Percentiles rank a stretch among this genome's conserved stretches.
phyloP scores from a whole-genome alignment of 2,888 invertebrate genomes.

The Lacanobia wlatinum region DNA sequence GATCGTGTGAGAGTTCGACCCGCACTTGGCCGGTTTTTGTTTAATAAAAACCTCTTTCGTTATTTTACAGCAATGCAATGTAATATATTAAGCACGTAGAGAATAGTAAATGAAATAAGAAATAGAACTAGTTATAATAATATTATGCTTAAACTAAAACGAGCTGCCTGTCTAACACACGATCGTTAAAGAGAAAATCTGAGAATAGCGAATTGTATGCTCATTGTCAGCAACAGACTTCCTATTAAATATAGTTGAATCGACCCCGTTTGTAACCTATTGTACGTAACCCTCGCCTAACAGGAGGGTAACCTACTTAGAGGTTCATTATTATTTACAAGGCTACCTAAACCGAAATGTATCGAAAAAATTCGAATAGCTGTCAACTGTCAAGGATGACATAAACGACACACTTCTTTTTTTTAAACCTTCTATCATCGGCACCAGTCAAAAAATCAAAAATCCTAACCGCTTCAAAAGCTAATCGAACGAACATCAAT shows the following conservation, averaged over 20 bases:
- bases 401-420: conserved; percentile 13
- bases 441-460: conserved; percentile 48
- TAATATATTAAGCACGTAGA: neutral
- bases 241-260: conserved; percentile 47
- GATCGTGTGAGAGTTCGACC: too few species aligned
- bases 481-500: conserved; percentile 70
- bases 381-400: conserved; percentile 3
- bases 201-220: conserved; percentile 32
- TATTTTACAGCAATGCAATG: neutral
- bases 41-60: neutral
- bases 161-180: conserved; percentile 14
- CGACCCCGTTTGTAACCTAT: conserved; percentile 39
- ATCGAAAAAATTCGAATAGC: neutral
- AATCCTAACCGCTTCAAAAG: conserved; percentile 46
- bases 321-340: conserved; percentile 10
- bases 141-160: neutral
- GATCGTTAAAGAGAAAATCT: conserved; percentile 30
- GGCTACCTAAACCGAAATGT: neutral
- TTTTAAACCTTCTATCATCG: conserved; percentile 27
- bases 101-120: neutral
- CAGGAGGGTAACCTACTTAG: conserved; percentile 12
- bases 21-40: neutral
- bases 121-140: neutral
- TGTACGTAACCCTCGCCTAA: conserved; percentile 34
- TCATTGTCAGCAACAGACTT: conserved; percentile 49